Evolutionary conservation across 2,113 vertebrate species (phyloP).

Genomic region (Hymenochirus boettgeri): DNA sequence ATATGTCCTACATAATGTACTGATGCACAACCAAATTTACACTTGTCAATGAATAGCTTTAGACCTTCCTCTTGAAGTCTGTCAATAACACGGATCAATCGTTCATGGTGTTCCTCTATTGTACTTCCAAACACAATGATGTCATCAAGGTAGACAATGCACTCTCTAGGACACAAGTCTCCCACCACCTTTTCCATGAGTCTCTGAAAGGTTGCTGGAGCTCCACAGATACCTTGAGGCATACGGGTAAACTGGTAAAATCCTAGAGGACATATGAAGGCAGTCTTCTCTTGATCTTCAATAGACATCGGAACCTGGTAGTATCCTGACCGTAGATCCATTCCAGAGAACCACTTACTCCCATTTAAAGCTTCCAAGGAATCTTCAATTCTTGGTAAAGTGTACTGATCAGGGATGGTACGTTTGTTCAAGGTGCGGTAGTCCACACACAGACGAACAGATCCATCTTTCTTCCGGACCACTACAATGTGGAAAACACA

Average conservation of each 20-base stretch:
- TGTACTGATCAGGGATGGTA: background rate
- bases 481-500: background rate
- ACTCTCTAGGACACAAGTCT: too few species aligned
- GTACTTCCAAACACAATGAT: constrained; percentile 22
- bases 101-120: background rate
- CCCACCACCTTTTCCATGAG: too few species aligned
- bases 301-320: background rate
- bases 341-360: background rate
- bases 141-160: constrained; percentile 26
- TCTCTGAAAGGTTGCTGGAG: too few species aligned
- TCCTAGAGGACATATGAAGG: background rate
- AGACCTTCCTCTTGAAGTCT: too few species aligned
- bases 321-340: background rate
- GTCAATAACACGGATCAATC: too few species aligned
- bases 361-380: too few species aligned
- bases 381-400: background rate
- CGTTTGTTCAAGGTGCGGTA: too few species aligned
- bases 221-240: too few species aligned
- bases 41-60: too few species aligned
- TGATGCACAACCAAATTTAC: too few species aligned
- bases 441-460: background rate
- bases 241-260: background rate
- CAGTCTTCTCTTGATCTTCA: background rate
- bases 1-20: too few species aligned
- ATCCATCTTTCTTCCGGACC: background rate